phyloP scores from a whole-genome alignment of 2,888 invertebrate genomes.

The Athetis lepigone region DNA sequence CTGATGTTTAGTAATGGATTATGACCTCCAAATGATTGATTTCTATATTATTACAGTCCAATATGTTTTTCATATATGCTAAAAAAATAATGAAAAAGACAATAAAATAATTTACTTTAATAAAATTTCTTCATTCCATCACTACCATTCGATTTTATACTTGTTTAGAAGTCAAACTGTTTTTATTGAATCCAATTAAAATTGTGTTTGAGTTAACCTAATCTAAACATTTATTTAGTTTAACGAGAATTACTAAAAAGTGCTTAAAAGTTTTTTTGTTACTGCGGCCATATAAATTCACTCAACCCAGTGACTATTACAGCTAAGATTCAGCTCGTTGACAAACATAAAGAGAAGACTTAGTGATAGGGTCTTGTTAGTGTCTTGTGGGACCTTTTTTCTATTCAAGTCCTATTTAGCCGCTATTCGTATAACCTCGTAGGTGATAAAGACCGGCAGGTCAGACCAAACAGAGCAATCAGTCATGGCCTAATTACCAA shows the following conservation, averaged over 20 bases:
- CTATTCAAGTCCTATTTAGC: background rate
- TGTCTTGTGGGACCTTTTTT: no score
- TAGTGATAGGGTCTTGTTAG: no score
- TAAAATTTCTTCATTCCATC: background rate
- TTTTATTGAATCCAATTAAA: no score
- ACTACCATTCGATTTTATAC: background rate
- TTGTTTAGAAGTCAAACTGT: no score
- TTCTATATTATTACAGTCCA: background rate
- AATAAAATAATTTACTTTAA: background rate
- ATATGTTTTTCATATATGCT: background rate
- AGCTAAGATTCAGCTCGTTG: no score
- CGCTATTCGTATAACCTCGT: no score
- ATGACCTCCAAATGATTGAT: background rate
- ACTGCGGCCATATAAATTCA: no score
- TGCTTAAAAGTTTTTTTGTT: no score
- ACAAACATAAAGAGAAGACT: no score
- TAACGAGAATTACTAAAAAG: background rate
- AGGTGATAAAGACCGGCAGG: background rate
- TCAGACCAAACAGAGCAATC: background rate
- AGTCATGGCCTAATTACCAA: conserved; percentile 11
- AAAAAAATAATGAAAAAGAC: background rate
- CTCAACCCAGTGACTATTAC: no score
- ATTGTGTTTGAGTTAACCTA: no score
- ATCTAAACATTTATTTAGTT: background rate
- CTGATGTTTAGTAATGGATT: background rate